A percentile compares a stretch with the other conserved stretches of the same genome.
Evolutionary conservation across 2,113 vertebrate genomes (phyloP).

Genomic region (Solea solea): DNA sequence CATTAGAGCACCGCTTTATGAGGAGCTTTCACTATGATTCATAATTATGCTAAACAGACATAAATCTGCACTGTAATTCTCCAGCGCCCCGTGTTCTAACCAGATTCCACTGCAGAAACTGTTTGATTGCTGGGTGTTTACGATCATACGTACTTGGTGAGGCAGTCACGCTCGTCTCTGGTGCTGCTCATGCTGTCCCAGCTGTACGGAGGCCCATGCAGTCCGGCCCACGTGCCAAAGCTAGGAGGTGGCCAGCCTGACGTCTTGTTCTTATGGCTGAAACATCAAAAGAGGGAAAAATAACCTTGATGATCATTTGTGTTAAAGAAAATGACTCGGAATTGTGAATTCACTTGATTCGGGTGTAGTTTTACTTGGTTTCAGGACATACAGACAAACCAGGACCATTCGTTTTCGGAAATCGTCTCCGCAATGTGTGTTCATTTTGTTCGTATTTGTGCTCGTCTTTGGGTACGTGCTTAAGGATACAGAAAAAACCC

Average conservation of each 20-base stretch:
- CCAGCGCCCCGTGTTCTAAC: too few relatives aligned
- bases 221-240: slow-evolving; percentile 90
- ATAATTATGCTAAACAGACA: neutral
- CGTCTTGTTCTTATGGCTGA: slow-evolving; percentile 93
- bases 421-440: too few relatives aligned
- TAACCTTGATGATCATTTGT: neutral
- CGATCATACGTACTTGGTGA: slow-evolving; percentile 85
- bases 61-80: neutral
- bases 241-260: slow-evolving; percentile 92
- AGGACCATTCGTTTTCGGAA: too few relatives aligned
- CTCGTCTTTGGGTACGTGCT: too few relatives aligned
- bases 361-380: too few relatives aligned
- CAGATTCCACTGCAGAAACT: too few relatives aligned
- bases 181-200: slow-evolving; percentile 94
- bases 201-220: slow-evolving; percentile 91
- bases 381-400: too few relatives aligned
- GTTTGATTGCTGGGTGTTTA: neutral
- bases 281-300: slow-evolving; percentile 11
- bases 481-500: too few relatives aligned
- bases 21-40: neutral
- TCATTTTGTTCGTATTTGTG: too few relatives aligned
- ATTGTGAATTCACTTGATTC: too few relatives aligned
- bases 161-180: slow-evolving; percentile 86
- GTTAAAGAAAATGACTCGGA: neutral
- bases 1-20: neutral